Evolutionary conservation across 2,113 vertebrate genomes (phyloP), one percentile per base, ranked within the genome.

Genomic region (Romanogobio albipinnatus): DNA sequence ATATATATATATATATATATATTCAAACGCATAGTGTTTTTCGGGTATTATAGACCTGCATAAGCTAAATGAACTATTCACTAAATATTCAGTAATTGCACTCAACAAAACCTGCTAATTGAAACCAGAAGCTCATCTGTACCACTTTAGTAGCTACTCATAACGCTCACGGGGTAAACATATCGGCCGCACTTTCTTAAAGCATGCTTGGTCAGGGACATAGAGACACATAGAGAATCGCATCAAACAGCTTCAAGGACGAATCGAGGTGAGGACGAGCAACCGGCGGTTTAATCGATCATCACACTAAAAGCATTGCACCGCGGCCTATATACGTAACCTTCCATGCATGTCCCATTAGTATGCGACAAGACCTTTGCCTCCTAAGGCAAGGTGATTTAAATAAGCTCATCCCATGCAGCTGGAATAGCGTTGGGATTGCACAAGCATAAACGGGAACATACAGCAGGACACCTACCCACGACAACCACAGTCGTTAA

Each of bases 241-340:
- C 66, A 49, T 56, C 73, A 66, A 61, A 88, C 49, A 61, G 76
- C 75, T 75, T 70, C 84, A 87, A 89, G 89, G 87, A 81, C 89
- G 73, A 81, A 78, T 70, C 58, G 76, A 86, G 82, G 89, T 83
- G 84, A 87, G 61, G 19, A 22, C 39, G 58, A 47, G 49, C 15
- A 47, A 29, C 43, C 29, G 58, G 62, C 8, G 7, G 62, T n/a
- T 83, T 73, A 70, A 59, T 68, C 47, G 13, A 39, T 71, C 15
- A n/a, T 53, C 56, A 75, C 17, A 10, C 51, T 39, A 14, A 61
- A 76, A 64, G 36, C 61, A 76, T 49, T 59, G 47, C 47, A 83
- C 49, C 39, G 22, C 9, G 7, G n/a, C 51, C 71, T 49, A 75
- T 26, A 73, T 3, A 62, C 36, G 11, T 1, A 43, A 59, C 33